phyloP scores from a whole-genome alignment of 2,888 invertebrate species.

The Melangyna quadrimaculata region DNA sequence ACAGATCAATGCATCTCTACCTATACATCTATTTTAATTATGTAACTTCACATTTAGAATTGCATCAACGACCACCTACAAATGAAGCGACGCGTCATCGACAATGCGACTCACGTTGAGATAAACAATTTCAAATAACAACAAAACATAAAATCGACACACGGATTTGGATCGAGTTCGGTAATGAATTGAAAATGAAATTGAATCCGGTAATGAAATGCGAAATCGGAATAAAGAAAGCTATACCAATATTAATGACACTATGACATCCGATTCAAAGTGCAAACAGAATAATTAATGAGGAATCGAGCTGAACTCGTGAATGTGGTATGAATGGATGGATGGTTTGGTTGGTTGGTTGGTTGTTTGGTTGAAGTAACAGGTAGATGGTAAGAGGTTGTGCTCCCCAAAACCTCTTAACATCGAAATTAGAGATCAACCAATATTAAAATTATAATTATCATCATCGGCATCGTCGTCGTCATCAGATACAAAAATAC shows the following conservation, averaged over 20 bases:
- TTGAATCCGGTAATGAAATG: slow-evolving; percentile 38
- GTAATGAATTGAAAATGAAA: slow-evolving; percentile 57
- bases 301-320: not conserved
- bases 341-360: not conserved
- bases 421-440: slow-evolving; percentile 3
- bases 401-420: not conserved
- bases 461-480: not conserved
- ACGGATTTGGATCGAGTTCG: slow-evolving; percentile 28
- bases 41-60: not conserved
- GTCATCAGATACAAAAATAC: not conserved
- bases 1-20: not conserved
- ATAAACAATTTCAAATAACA: slow-evolving; percentile 15
- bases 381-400: slow-evolving; percentile 3
- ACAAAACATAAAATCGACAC: slow-evolving; percentile 30
- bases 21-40: not conserved
- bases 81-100: not conserved
- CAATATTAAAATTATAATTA: not conserved
- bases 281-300: slow-evolving; percentile 50
- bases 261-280: slow-evolving; percentile 56
- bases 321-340: not conserved
- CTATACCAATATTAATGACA: slow-evolving; percentile 34
- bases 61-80: not conserved
- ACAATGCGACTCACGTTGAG: not conserved
- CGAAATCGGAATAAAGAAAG: slow-evolving; percentile 50
- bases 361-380: not conserved